These are phyloP conservation scores for Axis porcinus DNA, from an alignment of 2,113 vertebrate genomes.

Conservation along the genomic window DNA sequence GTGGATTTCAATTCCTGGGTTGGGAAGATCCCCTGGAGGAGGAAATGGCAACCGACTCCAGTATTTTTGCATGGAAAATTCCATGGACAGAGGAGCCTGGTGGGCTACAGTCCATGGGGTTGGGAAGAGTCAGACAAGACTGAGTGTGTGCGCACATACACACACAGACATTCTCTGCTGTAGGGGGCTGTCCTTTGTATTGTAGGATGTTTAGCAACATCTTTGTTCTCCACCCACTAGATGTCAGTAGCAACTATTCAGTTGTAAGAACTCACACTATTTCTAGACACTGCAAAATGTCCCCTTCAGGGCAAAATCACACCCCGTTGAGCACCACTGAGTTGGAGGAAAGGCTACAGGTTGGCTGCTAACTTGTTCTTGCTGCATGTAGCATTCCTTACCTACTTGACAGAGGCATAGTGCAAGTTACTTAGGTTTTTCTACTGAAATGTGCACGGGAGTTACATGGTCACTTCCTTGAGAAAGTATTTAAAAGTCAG, in stretches of 20 bases:
- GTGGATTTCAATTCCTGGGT: neutral
- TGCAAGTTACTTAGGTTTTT: neutral
- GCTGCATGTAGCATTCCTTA: neutral
- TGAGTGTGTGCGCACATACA: neutral
- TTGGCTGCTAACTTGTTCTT: neutral
- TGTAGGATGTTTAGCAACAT: neutral
- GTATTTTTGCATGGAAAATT: neutral
- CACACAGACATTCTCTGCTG: neutral
- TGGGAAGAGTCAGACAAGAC: neutral
- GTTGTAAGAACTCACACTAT: neutral
- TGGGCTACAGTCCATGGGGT: accelerated
- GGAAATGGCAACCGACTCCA: neutral
- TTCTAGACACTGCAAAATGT: neutral
- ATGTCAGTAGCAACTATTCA: neutral
- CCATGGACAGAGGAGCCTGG: neutral
- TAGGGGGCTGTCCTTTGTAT: neutral
- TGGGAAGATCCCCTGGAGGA: neutral
- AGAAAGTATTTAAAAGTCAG: neutral
- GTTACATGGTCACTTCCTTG: neutral
- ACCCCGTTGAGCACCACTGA: neutral
- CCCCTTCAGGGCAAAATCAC: neutral
- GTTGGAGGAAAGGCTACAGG: neutral
- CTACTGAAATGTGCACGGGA: neutral
- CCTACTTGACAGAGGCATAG: neutral
- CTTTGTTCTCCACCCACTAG: neutral